Evolutionary conservation across 2,888 invertebrate genomes (phyloP), one percentile per base, ranked within the genome.

Genomic region (Diplolepis rosae): DNA sequence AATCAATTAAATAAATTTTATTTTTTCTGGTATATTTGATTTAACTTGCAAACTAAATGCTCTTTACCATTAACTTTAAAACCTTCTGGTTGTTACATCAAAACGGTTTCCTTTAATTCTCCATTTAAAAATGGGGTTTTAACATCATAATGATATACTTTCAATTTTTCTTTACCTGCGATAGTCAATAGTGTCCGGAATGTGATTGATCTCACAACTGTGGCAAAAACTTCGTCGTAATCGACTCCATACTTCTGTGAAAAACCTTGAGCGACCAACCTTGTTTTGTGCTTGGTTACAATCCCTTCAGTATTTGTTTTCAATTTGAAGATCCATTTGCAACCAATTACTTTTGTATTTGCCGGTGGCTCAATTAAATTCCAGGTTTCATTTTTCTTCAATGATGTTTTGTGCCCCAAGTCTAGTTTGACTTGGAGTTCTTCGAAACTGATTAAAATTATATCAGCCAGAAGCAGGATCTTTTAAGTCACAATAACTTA

Each of bases 151-250:
- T 80, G n/a, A n/a, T n/a, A n/a, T n/a, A n/a, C n/a, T n/a, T n/a
- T n/a, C n/a, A n/a, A n/a, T n/a, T n/a, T n/a, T n/a, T n/a, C n/a
- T n/a, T n/a, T n/a, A n/a, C n/a, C n/a, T n/a, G n/a, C n/a, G n/a
- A n/a, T n/a, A n/a, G 78, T 61, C 18, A 83, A 75, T 7, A 82
- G 61, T 15, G 67, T 56, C 52, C 82, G 52, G 18, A 83, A 56
- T 6, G 81, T 80, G 15, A 73, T 69, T 54, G 77, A 77, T 45
- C 75, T 75, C 13, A 80, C 81, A 0, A 85, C 83, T 13, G 83
- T 80, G 4, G 77, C 76, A 45, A 73, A 81, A 1, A 76, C 76
- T 66, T 81, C 78, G 28, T 77, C 74, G 45, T 76, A 80, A 28
- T 82, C 79, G 9, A 72, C 56, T 3, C 78, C 77, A 18, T 72